phyloP scores from a whole-genome alignment of 1,140 invertebrate genomes.

The Drosophila pandora region DNA sequence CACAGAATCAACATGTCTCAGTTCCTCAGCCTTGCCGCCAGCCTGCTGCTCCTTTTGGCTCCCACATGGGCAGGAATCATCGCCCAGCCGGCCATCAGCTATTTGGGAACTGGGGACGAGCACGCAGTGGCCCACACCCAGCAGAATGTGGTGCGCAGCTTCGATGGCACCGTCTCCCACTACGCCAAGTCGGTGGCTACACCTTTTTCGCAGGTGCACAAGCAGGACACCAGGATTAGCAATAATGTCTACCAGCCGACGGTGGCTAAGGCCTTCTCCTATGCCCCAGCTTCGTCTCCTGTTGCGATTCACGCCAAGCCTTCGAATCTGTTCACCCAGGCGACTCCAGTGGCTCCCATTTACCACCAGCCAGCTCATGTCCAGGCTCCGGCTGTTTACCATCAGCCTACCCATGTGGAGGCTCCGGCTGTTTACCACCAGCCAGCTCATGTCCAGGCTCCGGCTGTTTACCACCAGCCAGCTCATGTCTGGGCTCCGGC shows the following conservation, averaged over 20 bases:
- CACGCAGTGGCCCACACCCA: slow-evolving; percentile 85
- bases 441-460: slow-evolving; percentile 9
- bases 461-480: slow-evolving; percentile 39
- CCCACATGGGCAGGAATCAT: slow-evolving; percentile 82
- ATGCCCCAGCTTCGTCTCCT: slow-evolving; percentile 62
- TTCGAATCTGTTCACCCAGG: slow-evolving; percentile 32
- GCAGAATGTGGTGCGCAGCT: slow-evolving; percentile 85
- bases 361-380: slow-evolving; percentile 31
- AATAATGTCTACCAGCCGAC: slow-evolving; percentile 85
- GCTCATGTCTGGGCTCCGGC: slow-evolving; percentile 14
- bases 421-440: slow-evolving; percentile 39
- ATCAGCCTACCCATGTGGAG: slow-evolving; percentile 60
- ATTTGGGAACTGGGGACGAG: slow-evolving; percentile 61
- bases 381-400: slow-evolving; percentile 16
- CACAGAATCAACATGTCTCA: slow-evolving; percentile 52
- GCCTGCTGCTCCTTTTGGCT: slow-evolving; percentile 71
- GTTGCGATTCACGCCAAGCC: background rate
- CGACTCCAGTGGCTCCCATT: slow-evolving; percentile 16
- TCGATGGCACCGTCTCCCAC: slow-evolving; percentile 86
- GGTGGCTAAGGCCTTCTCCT: slow-evolving; percentile 77
- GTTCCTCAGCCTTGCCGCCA: slow-evolving; percentile 74
- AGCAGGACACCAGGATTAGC: slow-evolving; percentile 86
- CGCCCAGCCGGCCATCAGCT: slow-evolving; percentile 62
- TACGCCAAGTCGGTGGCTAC: slow-evolving; percentile 87
- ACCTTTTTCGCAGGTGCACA: slow-evolving; percentile 87